A percentile compares a stretch with the other conserved stretches of the same genome.
These are phyloP conservation scores for Hanleya hanleyi DNA, from an alignment of 2,888 invertebrate genomes.

Conservation along the genomic window DNA sequence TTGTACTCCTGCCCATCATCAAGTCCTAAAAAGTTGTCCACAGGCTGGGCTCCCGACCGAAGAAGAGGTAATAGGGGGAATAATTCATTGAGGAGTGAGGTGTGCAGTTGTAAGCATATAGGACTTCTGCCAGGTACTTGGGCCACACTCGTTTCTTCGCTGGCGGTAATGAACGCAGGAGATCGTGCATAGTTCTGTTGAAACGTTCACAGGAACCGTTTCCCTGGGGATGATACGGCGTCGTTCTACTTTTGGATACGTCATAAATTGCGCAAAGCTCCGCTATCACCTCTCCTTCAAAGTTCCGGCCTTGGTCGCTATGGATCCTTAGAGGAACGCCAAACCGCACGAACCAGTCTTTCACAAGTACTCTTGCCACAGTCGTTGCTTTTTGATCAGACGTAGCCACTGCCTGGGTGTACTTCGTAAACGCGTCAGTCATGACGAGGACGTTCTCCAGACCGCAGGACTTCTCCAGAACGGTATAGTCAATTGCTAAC, in stretches of 20 bases:
- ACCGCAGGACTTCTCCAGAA: slow-evolving; percentile 11
- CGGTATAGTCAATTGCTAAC: slow-evolving; percentile 22
- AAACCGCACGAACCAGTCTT: slow-evolving; percentile 22
- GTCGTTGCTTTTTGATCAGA: slow-evolving; percentile 15
- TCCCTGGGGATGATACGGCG: slow-evolving; percentile 13
- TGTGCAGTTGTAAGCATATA: slow-evolving; percentile 11
- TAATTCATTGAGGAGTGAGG: slow-evolving; percentile 10
- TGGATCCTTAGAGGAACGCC: slow-evolving; percentile 13
- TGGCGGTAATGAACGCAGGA: not conserved
- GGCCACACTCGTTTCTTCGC: slow-evolving; percentile 9
- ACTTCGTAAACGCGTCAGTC: slow-evolving; percentile 16
- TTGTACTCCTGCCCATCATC: not conserved
- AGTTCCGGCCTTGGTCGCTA: slow-evolving; percentile 15
- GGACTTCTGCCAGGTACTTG: not conserved
- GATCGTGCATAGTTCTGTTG: slow-evolving; percentile 2
- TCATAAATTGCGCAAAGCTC: slow-evolving; percentile 10
- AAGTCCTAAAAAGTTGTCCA: not conserved
- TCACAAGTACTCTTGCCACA: slow-evolving; percentile 15
- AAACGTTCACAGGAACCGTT: slow-evolving; percentile 5
- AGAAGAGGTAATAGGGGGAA: slow-evolving; percentile 14
- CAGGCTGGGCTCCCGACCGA: slow-evolving; percentile 12
- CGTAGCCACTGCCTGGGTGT: slow-evolving; percentile 11
- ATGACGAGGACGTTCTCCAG: slow-evolving; percentile 20
- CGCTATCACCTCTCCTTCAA: slow-evolving; percentile 10
- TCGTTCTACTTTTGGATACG: not conserved